Conservation (phyloP, 2,113 vertebrate species). For the Myrmophylax atrothorax region DNA sequence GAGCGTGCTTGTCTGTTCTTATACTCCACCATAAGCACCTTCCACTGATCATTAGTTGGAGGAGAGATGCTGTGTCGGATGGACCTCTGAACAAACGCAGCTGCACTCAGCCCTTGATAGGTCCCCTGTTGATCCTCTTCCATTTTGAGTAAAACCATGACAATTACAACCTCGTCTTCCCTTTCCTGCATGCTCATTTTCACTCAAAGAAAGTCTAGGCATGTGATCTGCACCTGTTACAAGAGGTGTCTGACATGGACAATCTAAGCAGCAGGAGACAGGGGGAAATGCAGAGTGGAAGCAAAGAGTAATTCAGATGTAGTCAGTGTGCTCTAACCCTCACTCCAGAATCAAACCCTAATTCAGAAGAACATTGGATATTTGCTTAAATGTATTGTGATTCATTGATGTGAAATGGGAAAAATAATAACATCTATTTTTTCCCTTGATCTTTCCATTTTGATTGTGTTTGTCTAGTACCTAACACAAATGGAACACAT, state of each 20-base stretch:
- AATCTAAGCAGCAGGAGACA: neutral
- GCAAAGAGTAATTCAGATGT: neutral
- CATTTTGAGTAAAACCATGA: neutral
- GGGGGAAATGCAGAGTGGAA: neutral
- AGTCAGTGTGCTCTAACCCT: neutral
- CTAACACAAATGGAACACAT: neutral
- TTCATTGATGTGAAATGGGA: neutral
- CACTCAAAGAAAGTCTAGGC: neutral
- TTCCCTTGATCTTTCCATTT: neutral
- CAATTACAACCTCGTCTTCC: neutral
- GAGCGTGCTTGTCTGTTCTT: neutral
- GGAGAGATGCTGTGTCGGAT: neutral
- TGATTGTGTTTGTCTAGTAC: neutral
- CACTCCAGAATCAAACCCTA: neutral
- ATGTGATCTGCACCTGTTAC: neutral
- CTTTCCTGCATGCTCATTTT: neutral
- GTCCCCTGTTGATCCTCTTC: neutral
- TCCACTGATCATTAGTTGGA: fast-evolving
- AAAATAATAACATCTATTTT: neutral
- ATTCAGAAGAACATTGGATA: neutral
- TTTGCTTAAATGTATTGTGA: neutral
- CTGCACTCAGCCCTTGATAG: neutral
- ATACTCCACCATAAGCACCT: neutral
- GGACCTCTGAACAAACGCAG: neutral
- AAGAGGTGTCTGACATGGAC: neutral